Evolutionary conservation across 2,797 vertebrate genomes (phyloP), one percentile per base, ranked within the genome.

Genomic region (Coregonus ussuriensis): DNA sequence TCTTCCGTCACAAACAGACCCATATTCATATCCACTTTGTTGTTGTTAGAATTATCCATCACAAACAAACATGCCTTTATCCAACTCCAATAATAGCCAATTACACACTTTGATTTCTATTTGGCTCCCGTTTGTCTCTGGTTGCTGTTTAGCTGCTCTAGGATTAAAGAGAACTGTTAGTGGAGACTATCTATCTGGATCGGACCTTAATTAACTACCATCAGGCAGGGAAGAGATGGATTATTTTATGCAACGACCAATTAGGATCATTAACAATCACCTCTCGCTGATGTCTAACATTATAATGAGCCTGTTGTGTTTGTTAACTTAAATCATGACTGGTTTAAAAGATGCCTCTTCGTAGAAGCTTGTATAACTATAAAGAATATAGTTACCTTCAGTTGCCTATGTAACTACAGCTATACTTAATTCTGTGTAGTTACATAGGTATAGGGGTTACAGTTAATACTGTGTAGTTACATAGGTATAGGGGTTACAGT

Each of bases 161-260:
- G 86, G 80, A 89, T 87, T 84, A 83, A 71, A 85, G 77, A 77
- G 74, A 74, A 83, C 75, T 78, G 13, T 71, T 53, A 79, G 81
- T 78, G 74, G 73, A 79, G 78, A 73, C 71, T 65, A 86, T 87
- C 82, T 53, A 86, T 86, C 85, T 84, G 77, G 78, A 81, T 59
- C 85, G 78, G 86, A 87, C 65, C 77, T 83, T 91, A 93, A 91
- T 93, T 88, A 91, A 83, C 83, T 80, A 79, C 81, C 81, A 73
- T 73, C 9, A 75, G 53, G 5, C 62, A 18, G 4, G 9, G 63
- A 31, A 88, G 89, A 90, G 84, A 93, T 86, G 82, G 88, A 92
- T 88, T 83, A 85, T 87, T 80, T 91, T 89, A 88, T 86, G 77
- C 82, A 92, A 90, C 82, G 86, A 85, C 84, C 85, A 91, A 93